Base-by-base conservation (phyloP, 2,797 vertebrate genomes). In the Cephalopachus bancanus region DNA sequence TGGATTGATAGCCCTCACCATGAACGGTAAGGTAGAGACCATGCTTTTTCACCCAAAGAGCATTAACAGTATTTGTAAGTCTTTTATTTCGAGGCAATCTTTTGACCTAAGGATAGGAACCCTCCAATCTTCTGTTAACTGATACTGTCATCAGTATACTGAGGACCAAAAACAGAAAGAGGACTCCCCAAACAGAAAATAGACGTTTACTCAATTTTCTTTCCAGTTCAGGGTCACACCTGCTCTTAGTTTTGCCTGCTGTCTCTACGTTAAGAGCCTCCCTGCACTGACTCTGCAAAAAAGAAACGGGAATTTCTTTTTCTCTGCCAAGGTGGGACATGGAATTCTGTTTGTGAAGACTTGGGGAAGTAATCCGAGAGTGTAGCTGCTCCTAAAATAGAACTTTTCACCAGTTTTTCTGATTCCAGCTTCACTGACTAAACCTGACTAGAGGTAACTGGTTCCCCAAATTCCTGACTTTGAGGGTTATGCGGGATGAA, bases 261-360 rank as follows among this genome's bases (percentile, higher is more conserved):
- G 8, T 89, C 28, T 59, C 59, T 24, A 3, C 60, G 60, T 72
- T 84, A 92, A 80, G 12, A 93, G 12, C 49, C 55, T 89, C 44
- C 75, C 64, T 74, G 17, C 17, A 94, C 33, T n/a, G 72, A 55
- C 10, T 85, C 69, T 49, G 14, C 24, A 75, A 96, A 72, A 92
- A 96, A 90, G 17, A 93, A 88, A 96, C 71, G 20, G 51, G 83
- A 94, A 78, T 19, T 88, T 96, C 30, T 91, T 95, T 90, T 96
- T 62, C 69, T 76, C 24, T 72, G 24, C 53, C 49, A 14, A 17
- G n/a, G 17, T 62, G 24, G 20, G 22, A 84, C 65, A 62, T 84
- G 57, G 55, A 89, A 76, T 81, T 95, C 51, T 87, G 28, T 37
- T 22, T 57, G 5, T 79, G 57, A 64, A 91, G 19, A 1, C 59